Conservation (phyloP, 2,113 vertebrate species). For the Lota lota region DNA sequence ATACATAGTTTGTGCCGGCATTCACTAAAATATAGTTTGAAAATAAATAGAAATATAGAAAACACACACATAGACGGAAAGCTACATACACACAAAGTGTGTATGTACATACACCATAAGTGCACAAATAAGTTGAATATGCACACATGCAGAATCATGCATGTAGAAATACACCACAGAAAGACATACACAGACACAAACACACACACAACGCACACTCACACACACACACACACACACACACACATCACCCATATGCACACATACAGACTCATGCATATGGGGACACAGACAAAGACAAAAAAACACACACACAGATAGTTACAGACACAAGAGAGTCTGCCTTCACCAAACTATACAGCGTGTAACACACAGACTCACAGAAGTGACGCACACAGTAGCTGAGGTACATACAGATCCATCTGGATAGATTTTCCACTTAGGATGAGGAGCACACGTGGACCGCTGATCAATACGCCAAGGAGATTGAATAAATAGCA, state of each 20-base stretch:
- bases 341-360: too few species aligned
- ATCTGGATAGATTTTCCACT: slow-evolving; percentile 16
- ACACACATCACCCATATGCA: too few species aligned
- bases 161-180: neutral
- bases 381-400: too few species aligned
- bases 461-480: slow-evolving; percentile 58
- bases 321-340: too few species aligned
- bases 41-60: neutral
- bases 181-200: too few species aligned
- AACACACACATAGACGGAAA: neutral
- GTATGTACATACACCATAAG: slow-evolving; percentile 6
- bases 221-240: too few species aligned
- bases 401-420: neutral
- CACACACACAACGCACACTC: too few species aligned
- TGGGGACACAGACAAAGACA: too few species aligned
- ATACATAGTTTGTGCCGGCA: neutral
- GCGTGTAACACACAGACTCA: too few species aligned
- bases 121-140: neutral
- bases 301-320: too few species aligned
- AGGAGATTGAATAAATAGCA: slow-evolving; percentile 50
- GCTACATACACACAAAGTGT: neutral
- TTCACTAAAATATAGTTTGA: too few species aligned
- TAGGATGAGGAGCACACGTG: slow-evolving; percentile 54
- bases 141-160: neutral
- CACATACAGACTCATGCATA: neutral